Evolutionary conservation across 2,888 invertebrate species (phyloP).

Genomic region (Agonopterix subpropinquella): DNA sequence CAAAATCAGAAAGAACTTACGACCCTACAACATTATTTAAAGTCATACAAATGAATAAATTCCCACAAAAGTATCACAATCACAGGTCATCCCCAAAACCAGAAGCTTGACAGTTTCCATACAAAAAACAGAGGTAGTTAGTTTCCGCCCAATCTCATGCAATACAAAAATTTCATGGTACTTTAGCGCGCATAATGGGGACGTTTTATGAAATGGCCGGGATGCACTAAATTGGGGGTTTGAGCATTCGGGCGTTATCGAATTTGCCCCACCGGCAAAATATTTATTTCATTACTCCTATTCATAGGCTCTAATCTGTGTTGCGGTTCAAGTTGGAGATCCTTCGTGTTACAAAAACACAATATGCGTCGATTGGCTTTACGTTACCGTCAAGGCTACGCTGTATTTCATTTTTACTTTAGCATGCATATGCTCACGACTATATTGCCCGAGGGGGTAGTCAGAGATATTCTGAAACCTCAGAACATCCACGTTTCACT

Average conservation of each 20-base stretch:
- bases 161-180: slow-evolving; percentile 45
- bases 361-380: too few species aligned
- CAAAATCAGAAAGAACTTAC: too few species aligned
- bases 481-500: too few species aligned
- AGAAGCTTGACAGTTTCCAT: slow-evolving; percentile 1
- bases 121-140: slow-evolving; percentile 40
- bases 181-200: slow-evolving; percentile 58
- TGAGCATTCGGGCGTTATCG: slow-evolving; percentile 57
- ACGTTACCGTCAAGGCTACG: too few species aligned
- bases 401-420: too few species aligned
- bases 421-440: too few species aligned
- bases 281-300: slow-evolving; percentile 76
- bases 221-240: slow-evolving; percentile 58
- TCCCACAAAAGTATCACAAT: background rate
- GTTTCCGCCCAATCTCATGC: slow-evolving; percentile 60
- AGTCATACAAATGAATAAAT: background rate
- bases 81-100: background rate
- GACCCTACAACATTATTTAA: too few species aligned
- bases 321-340: slow-evolving; percentile 27
- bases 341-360: background rate
- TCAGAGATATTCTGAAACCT: too few species aligned
- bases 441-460: too few species aligned
- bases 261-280: slow-evolving; percentile 71
- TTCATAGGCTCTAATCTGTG: slow-evolving; percentile 70
- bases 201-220: slow-evolving; percentile 60